These are phyloP conservation scores for Andrena hattorfiana DNA, from an alignment of 2,888 invertebrate species.

Conservation along the genomic window DNA sequence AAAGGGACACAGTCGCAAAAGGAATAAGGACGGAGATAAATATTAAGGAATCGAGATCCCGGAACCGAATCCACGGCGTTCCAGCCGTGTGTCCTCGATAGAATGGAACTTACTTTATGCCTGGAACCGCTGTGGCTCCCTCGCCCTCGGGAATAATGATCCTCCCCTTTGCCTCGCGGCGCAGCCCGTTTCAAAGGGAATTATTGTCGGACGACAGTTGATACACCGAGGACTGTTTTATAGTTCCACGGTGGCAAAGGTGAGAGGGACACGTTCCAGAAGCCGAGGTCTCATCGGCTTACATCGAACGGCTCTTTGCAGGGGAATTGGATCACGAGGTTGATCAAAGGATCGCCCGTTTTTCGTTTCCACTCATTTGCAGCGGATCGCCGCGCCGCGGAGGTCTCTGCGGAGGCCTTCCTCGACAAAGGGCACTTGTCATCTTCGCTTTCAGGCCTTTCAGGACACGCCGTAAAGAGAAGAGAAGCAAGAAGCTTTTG, in stretches of 20 bases:
- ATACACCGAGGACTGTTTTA: constrained; percentile 52
- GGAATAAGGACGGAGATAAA: not conserved
- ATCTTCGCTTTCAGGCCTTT: constrained; percentile 8
- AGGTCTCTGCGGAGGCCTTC: constrained; percentile 19
- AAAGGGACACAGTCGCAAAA: not conserved
- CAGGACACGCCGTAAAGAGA: not conserved
- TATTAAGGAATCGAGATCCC: constrained; percentile 18
- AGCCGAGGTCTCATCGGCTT: constrained; percentile 35
- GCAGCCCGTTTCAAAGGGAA: constrained; percentile 41
- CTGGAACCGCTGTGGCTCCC: not conserved
- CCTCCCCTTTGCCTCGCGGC: constrained; percentile 10
- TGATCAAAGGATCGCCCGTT: constrained; percentile 57
- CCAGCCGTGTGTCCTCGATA: not conserved
- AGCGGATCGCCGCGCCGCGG: constrained; percentile 24
- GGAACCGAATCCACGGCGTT: not conserved
- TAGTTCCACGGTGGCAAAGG: constrained; percentile 43
- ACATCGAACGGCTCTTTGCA: constrained; percentile 57
- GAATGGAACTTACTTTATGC: constrained; percentile 12
- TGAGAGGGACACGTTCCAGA: constrained; percentile 25
- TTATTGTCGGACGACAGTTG: constrained; percentile 50
- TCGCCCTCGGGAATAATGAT: constrained; percentile 44
- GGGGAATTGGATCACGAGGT: constrained; percentile 56
- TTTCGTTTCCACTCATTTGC: constrained; percentile 49
- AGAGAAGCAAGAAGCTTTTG: not conserved
- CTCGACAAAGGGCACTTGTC: constrained; percentile 41